These are phyloP conservation scores for Progne subis DNA, from an alignment of 2,113 vertebrate species.

Conservation along the genomic window DNA sequence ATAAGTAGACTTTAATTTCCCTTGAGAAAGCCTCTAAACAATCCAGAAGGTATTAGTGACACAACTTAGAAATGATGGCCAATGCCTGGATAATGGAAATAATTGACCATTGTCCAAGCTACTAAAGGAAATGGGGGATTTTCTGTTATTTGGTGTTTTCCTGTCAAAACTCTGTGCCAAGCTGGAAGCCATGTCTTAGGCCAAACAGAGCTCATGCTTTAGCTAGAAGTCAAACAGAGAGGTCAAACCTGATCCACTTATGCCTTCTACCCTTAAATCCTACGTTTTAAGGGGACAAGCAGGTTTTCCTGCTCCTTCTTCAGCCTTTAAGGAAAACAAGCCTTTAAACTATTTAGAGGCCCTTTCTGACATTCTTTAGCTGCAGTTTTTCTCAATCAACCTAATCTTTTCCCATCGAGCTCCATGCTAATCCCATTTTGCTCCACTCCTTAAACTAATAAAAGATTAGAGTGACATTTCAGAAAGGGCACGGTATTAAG, in stretches of 20 bases:
- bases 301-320: neutral
- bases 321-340: conserved; percentile 23
- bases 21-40: neutral
- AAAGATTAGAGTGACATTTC: conserved; percentile 90
- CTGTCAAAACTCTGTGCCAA: neutral
- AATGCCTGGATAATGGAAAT: neutral
- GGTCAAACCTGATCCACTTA: conserved; percentile 25
- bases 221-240: neutral
- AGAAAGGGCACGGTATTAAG: conserved; percentile 87
- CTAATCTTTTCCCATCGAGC: conserved; percentile 57
- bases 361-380: conserved; percentile 59
- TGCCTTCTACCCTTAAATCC: neutral
- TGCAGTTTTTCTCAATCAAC: conserved; percentile 42
- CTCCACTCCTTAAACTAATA: conserved; percentile 85
- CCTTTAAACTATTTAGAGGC: conserved; percentile 52
- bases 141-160: neutral
- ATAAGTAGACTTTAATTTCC: neutral
- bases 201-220: neutral
- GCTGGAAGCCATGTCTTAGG: neutral
- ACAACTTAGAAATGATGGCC: neutral
- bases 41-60: neutral
- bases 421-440: conserved; percentile 74
- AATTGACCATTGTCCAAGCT: neutral
- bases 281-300: neutral
- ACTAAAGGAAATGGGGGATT: neutral